Conservation (phyloP, 2,888 invertebrate genomes). For the Saturnia japonica region DNA sequence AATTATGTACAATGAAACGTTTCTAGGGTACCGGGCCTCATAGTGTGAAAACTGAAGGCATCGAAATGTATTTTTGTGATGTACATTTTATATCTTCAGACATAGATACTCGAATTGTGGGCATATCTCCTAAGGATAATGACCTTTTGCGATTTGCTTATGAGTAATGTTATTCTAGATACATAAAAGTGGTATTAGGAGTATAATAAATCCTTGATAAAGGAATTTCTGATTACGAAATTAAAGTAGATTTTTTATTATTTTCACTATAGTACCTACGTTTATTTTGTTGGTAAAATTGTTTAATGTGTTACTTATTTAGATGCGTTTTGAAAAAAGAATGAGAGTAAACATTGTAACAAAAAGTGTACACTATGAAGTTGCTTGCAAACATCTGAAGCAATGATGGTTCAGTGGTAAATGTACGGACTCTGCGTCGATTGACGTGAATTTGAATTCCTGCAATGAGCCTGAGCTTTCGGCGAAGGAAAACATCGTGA, state of each 20-base stretch:
- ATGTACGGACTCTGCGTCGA: too few relatives aligned
- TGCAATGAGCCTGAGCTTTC: too few relatives aligned
- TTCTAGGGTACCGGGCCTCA: background rate
- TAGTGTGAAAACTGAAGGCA: conserved; percentile 14
- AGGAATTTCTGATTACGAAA: background rate
- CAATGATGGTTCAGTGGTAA: too few relatives aligned
- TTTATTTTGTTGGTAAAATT: too few relatives aligned
- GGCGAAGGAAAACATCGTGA: too few relatives aligned
- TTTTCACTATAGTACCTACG: too few relatives aligned
- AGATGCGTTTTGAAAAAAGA: too few relatives aligned
- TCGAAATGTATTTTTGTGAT: conserved; percentile 8
- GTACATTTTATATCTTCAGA: background rate
- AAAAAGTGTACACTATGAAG: too few relatives aligned
- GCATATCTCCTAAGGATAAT: background rate
- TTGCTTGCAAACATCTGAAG: too few relatives aligned
- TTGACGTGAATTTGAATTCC: too few relatives aligned
- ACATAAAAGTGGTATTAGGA: too few relatives aligned
- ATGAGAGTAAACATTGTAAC: too few relatives aligned
- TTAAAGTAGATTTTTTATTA: background rate
- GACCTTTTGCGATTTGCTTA: background rate
- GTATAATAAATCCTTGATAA: background rate
- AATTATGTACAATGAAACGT: conserved; percentile 15
- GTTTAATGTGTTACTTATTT: background rate
- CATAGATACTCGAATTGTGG: conserved; percentile 9
- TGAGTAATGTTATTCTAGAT: background rate